These are phyloP conservation scores for Garrulus glandarius DNA, from an alignment of 2,797 vertebrate genomes.

Conservation along the genomic window DNA sequence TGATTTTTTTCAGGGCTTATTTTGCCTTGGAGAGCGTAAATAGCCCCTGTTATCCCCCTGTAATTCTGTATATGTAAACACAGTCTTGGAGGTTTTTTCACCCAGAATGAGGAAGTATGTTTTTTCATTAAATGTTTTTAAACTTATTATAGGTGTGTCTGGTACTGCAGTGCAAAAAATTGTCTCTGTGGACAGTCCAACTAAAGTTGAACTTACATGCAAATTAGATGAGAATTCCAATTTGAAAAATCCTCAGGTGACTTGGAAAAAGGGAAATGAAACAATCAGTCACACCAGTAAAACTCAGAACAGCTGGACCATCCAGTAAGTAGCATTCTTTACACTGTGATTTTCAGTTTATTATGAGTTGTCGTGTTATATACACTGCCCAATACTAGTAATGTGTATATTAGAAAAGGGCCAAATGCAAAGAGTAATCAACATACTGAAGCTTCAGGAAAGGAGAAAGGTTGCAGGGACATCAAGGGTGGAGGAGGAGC, in stretches of 20 bases:
- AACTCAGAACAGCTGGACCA: conserved; percentile 49
- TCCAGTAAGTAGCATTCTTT: conserved; percentile 54
- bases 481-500: neutral
- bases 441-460: neutral
- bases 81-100: neutral
- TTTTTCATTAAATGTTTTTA: neutral
- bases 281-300: conserved; percentile 56
- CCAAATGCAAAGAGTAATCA: neutral
- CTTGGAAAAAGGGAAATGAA: conserved; percentile 78
- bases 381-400: neutral
- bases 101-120: neutral
- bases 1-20: neutral
- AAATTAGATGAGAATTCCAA: conserved; percentile 54
- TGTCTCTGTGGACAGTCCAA: conserved; percentile 48
- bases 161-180: neutral
- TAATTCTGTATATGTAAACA: neutral
- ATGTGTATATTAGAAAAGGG: neutral
- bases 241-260: conserved; percentile 64
- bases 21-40: neutral
- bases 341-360: neutral
- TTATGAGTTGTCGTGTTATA: neutral
- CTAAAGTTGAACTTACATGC: conserved; percentile 77
- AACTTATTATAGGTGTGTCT: conserved; percentile 14
- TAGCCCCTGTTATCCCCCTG: neutral
- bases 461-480: neutral